Evolutionary conservation across 1,140 invertebrate genomes (phyloP).

Genomic region (Nasonia giraulti): DNA sequence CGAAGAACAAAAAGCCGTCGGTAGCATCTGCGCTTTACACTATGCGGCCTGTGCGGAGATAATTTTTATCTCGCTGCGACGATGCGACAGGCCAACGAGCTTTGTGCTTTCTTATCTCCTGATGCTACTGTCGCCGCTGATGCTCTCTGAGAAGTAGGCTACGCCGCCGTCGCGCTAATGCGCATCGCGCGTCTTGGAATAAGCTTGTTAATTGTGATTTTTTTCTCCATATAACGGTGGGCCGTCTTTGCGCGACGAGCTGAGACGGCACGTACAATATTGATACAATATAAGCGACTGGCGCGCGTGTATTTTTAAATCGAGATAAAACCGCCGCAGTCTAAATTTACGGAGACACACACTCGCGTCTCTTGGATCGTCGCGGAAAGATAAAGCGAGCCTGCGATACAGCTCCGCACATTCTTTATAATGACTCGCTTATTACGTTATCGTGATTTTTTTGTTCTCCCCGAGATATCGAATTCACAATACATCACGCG

Average conservation of each 20-base stretch:
- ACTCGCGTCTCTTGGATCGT: too few species aligned
- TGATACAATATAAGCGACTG: too few species aligned
- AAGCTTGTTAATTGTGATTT: too few species aligned
- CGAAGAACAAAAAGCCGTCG: background rate
- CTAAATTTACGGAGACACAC: too few species aligned
- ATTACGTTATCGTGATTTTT: background rate
- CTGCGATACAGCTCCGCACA: background rate
- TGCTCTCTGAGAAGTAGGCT: conserved; percentile 29
- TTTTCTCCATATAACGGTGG: too few species aligned
- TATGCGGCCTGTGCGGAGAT: background rate
- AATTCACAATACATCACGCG: conserved; percentile 1
- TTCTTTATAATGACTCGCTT: background rate
- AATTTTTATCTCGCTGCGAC: conserved; percentile 25
- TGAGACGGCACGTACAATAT: too few species aligned
- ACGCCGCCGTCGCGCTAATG: background rate
- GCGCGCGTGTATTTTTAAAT: too few species aligned
- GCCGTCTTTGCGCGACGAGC: too few species aligned
- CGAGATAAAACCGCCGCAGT: too few species aligned
- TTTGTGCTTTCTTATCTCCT: conserved; percentile 15
- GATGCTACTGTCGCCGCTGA: background rate
- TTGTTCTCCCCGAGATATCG: background rate
- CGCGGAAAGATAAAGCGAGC: background rate
- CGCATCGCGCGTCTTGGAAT: background rate
- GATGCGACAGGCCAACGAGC: conserved; percentile 28
- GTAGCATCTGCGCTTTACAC: background rate